Evolutionary conservation across 2,888 invertebrate species (phyloP).

Genomic region (Conistra vaccinii): DNA sequence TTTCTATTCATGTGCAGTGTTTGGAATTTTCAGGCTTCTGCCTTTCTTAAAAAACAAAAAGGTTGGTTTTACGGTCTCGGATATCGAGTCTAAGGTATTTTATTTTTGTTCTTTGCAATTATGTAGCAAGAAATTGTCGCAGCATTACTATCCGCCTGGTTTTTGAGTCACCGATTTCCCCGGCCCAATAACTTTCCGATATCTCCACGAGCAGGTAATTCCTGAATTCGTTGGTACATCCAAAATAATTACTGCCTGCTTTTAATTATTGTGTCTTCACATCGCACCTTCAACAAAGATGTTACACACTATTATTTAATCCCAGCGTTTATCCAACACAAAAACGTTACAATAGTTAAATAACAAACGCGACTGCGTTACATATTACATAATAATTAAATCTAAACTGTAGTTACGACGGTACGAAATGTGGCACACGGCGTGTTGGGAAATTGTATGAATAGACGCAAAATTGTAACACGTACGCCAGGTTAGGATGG

Average conservation of each 20-base stretch:
- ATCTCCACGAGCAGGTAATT: not conserved
- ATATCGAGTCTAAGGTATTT: not conserved
- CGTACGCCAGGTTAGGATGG: slow-evolving; percentile 38
- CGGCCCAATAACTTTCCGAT: not conserved
- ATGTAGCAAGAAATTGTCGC: not conserved
- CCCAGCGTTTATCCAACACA: slow-evolving; percentile 18
- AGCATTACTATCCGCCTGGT: not conserved
- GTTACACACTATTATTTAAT: slow-evolving; percentile 36
- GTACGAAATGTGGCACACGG: slow-evolving; percentile 60
- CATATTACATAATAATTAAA: slow-evolving; percentile 69
- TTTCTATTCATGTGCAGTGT: not conserved
- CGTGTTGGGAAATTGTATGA: slow-evolving; percentile 62
- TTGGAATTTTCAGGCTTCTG: not conserved
- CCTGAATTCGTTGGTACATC: not conserved
- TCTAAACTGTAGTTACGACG: slow-evolving; percentile 57
- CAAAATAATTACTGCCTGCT: not conserved
- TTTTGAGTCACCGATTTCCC: not conserved
- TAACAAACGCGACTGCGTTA: slow-evolving; percentile 51
- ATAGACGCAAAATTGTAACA: slow-evolving; percentile 43
- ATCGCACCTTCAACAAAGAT: not conserved
- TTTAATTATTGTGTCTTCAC: not conserved
- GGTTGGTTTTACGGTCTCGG: not conserved
- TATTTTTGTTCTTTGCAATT: not conserved
- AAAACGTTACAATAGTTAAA: slow-evolving; percentile 47
- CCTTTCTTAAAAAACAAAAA: not conserved